Evolutionary conservation across 2,888 invertebrate species (phyloP).

Genomic region (Agrotis exclamationis): DNA sequence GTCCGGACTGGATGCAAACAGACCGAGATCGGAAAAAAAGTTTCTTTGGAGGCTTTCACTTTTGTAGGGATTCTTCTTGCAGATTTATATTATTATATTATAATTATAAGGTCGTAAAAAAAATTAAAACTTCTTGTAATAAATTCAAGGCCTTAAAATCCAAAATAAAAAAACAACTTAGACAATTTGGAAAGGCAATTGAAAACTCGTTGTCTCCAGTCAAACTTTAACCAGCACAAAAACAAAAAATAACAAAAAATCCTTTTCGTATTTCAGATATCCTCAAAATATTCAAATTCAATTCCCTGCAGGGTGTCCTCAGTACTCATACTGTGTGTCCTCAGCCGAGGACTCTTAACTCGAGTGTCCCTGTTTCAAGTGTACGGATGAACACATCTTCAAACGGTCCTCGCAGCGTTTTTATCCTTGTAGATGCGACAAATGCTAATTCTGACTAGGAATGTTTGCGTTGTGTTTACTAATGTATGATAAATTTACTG

Average conservation of each 20-base stretch:
- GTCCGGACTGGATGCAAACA: too few relatives aligned
- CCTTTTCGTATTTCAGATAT: constrained; percentile 14
- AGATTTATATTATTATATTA: too few relatives aligned
- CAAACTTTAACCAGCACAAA: neutral
- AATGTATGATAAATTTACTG: neutral
- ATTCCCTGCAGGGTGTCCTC: constrained; percentile 27
- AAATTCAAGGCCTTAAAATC: too few relatives aligned
- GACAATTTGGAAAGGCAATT: too few relatives aligned
- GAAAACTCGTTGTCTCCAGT: too few relatives aligned
- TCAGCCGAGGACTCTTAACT: constrained; percentile 36
- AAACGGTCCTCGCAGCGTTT: constrained; percentile 51
- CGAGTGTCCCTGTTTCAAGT: constrained; percentile 44
- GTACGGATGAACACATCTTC: constrained; percentile 58
- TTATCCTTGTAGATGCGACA: constrained; percentile 31
- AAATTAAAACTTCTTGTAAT: too few relatives aligned
- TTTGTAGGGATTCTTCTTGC: too few relatives aligned
- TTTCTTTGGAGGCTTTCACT: too few relatives aligned
- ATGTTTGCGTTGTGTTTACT: constrained; percentile 7
- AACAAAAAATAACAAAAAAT: constrained; percentile 11
- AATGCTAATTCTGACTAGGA: constrained; percentile 51
- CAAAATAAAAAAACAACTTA: too few relatives aligned
- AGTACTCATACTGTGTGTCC: constrained; percentile 22
- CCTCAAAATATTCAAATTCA: constrained; percentile 43
- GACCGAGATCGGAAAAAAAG: too few relatives aligned
- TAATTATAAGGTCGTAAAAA: too few relatives aligned